phyloP scores from a whole-genome alignment of 2,113 vertebrate species.

The Paramormyrops kingsleyae region DNA sequence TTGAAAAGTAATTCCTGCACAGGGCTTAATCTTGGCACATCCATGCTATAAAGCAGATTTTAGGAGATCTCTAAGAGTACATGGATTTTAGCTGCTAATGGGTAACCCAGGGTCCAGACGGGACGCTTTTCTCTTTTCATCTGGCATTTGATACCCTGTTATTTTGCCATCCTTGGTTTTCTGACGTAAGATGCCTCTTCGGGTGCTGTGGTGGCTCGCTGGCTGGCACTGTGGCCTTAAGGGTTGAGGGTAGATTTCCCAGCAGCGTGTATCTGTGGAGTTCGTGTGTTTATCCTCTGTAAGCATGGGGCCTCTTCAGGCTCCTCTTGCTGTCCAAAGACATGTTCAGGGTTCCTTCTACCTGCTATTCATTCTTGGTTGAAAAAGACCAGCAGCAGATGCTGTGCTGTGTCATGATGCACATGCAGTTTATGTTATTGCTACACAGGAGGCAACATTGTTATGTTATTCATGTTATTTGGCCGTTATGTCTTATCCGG shows the following conservation, averaged over 20 bases:
- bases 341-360: background rate
- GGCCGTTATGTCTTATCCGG: background rate
- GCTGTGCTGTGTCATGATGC: background rate
- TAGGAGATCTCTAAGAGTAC: background rate
- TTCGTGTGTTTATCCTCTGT: background rate
- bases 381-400: background rate
- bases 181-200: background rate
- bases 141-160: background rate
- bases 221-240: background rate
- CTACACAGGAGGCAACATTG: too few species aligned
- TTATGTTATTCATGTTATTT: background rate
- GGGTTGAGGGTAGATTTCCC: background rate
- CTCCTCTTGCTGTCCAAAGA: background rate
- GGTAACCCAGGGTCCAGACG: background rate
- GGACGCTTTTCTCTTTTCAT: background rate
- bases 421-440: background rate
- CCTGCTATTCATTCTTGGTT: background rate
- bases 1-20: background rate
- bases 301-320: background rate
- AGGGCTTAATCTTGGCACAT: background rate
- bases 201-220: background rate
- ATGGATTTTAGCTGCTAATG: background rate
- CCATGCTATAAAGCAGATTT: background rate
- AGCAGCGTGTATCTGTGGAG: background rate
- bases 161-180: background rate